A percentile compares a stretch with the other conserved stretches of the same genome.
These are phyloP conservation scores for Leucopsar rothschildi DNA, from an alignment of 2,113 vertebrate species.

Conservation along the genomic window DNA sequence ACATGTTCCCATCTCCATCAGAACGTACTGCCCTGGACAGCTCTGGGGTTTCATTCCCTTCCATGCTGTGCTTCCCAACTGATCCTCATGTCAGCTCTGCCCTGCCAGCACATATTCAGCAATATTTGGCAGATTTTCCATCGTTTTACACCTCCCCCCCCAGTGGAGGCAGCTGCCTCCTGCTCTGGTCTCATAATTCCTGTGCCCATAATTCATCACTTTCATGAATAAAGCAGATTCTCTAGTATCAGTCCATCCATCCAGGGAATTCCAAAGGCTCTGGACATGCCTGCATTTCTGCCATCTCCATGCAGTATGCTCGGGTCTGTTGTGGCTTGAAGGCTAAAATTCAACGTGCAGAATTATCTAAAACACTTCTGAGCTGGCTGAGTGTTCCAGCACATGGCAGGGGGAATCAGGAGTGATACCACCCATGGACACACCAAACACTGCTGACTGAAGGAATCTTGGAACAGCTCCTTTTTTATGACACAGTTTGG, in stretches of 20 bases:
- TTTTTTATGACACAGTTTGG: not conserved
- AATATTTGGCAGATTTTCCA: not conserved
- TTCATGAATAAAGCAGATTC: not conserved
- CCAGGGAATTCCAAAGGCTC: not conserved
- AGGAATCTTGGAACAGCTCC: not conserved
- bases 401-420: not conserved
- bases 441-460: not conserved
- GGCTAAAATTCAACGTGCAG: not conserved
- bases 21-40: not conserved
- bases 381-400: not conserved
- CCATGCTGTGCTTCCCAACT: not conserved
- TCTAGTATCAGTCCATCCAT: not conserved
- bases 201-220: not conserved
- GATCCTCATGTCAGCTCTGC: not conserved
- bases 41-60: not conserved
- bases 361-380: not conserved
- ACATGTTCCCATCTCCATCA: not conserved
- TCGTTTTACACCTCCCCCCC: not conserved
- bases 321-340: not conserved
- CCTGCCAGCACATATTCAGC: not conserved
- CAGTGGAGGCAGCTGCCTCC: not conserved
- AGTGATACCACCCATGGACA: not conserved
- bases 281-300: not conserved
- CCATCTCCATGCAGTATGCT: not conserved
- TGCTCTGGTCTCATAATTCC: not conserved